phyloP scores from a whole-genome alignment of 2,797 vertebrate genomes.

The Choloepus didactylus region DNA sequence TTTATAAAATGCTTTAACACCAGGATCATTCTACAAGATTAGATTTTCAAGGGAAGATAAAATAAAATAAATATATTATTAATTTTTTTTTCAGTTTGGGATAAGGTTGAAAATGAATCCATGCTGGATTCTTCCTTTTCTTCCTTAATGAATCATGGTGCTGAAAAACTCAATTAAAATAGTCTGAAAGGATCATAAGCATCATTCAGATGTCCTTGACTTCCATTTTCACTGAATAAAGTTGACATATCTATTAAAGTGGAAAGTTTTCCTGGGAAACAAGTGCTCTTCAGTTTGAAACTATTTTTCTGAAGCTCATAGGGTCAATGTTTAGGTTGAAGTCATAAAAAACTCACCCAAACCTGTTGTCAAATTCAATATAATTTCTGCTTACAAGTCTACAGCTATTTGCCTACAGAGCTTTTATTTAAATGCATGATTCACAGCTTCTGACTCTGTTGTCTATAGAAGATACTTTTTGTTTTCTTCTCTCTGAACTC shows the following conservation, averaged over 20 bases:
- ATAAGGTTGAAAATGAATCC: constrained; percentile 37
- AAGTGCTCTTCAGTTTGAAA: background rate
- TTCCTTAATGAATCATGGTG: constrained; percentile 43
- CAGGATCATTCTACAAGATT: background rate
- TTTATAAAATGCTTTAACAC: constrained; percentile 55
- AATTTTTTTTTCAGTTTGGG: background rate
- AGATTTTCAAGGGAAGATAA: constrained; percentile 56
- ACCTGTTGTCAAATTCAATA: background rate
- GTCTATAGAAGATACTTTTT: background rate
- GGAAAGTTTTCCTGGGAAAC: background rate
- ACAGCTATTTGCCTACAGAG: background rate
- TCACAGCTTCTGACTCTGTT: background rate
- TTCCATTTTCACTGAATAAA: constrained; percentile 53
- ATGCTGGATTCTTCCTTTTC: background rate
- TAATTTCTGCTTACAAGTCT: constrained; percentile 33
- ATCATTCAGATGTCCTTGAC: constrained; percentile 29
- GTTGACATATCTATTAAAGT: background rate
- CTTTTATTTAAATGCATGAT: constrained; percentile 34
- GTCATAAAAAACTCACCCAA: constrained; percentile 5
- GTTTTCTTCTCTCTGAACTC: background rate
- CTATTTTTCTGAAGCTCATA: constrained; percentile 32
- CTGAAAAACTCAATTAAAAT: constrained; percentile 50
- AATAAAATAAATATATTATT: constrained; percentile 11
- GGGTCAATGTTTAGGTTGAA: constrained; percentile 45
- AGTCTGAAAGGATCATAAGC: background rate